Conservation (phyloP, 2,888 invertebrate genomes). For the Drosophila cracens region DNA sequence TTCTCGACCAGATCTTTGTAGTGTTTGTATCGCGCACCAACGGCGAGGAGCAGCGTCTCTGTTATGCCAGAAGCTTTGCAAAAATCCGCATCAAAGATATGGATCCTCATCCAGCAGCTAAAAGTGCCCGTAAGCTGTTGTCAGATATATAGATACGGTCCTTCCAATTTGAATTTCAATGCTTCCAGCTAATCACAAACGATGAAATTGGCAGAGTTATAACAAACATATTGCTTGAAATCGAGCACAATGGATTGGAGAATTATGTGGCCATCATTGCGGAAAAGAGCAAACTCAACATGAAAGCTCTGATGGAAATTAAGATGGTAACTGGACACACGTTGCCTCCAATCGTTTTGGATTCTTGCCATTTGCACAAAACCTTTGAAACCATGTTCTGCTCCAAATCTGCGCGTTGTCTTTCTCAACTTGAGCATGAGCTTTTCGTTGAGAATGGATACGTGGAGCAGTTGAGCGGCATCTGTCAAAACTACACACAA, state of each 20-base stretch:
- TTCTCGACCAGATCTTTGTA: conserved; percentile 27
- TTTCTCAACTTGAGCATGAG: conserved; percentile 19
- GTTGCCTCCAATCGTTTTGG: conserved; percentile 32
- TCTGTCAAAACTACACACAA: conserved; percentile 19
- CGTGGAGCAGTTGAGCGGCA: conserved; percentile 14
- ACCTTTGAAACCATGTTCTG: conserved; percentile 34
- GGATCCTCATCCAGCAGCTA: conserved; percentile 8
- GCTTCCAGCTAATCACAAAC: conserved; percentile 30
- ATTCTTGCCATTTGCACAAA: conserved; percentile 27
- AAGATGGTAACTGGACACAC: conserved; percentile 5
- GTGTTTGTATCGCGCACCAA: conserved; percentile 42
- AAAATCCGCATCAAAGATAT: not conserved
- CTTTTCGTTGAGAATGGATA: not conserved
- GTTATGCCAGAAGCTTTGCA: conserved; percentile 42
- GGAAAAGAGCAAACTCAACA: conserved; percentile 8
- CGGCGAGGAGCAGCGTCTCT: conserved; percentile 49
- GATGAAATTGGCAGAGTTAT: conserved; percentile 32
- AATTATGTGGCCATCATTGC: conserved; percentile 43
- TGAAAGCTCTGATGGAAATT: conserved; percentile 26
- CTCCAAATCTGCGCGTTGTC: conserved; percentile 23
- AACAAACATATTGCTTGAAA: conserved; percentile 45
- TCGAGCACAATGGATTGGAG: conserved; percentile 44
- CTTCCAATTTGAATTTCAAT: not conserved
- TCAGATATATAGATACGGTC: not conserved
- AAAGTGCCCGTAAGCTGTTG: conserved; percentile 26